These are phyloP conservation scores for Anniella stebbinsi DNA, from an alignment of 2,797 vertebrate species.

Conservation along the genomic window DNA sequence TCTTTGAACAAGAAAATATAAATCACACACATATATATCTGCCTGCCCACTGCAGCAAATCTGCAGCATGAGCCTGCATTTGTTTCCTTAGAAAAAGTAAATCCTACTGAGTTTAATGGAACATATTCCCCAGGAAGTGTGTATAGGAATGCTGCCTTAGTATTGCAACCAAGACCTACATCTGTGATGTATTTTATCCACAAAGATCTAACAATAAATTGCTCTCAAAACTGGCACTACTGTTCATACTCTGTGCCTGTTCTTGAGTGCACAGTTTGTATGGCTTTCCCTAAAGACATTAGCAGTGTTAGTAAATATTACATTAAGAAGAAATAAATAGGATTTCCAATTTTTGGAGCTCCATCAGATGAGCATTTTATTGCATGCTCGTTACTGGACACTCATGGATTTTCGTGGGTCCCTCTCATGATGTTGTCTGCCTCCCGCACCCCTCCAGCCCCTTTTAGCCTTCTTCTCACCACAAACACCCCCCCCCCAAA, in stretches of 20 bases:
- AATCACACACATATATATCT: too few relatives aligned
- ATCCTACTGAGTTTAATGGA: background rate
- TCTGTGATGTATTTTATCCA: background rate
- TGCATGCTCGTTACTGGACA: too few relatives aligned
- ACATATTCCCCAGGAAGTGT: background rate
- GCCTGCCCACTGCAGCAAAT: background rate
- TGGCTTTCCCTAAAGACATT: background rate
- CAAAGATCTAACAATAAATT: background rate
- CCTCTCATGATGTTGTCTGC: too few relatives aligned
- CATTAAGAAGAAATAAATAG: background rate
- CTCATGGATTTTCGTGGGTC: too few relatives aligned
- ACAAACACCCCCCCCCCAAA: too few relatives aligned
- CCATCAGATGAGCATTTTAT: too few relatives aligned
- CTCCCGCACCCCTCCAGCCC: too few relatives aligned
- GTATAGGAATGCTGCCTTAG: background rate
- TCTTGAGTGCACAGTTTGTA: background rate
- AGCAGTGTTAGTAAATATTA: background rate
- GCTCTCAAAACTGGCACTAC: background rate
- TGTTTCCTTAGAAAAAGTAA: background rate
- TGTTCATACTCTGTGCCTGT: background rate
- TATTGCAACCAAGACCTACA: background rate
- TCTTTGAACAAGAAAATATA: background rate
- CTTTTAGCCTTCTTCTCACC: too few relatives aligned
- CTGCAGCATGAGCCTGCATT: background rate
- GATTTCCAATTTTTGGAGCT: background rate